Percentiles rank a stretch among this genome's conserved stretches.
These are phyloP conservation scores for Ethmia dodecea DNA, from an alignment of 2,888 invertebrate genomes.

Conservation along the genomic window DNA sequence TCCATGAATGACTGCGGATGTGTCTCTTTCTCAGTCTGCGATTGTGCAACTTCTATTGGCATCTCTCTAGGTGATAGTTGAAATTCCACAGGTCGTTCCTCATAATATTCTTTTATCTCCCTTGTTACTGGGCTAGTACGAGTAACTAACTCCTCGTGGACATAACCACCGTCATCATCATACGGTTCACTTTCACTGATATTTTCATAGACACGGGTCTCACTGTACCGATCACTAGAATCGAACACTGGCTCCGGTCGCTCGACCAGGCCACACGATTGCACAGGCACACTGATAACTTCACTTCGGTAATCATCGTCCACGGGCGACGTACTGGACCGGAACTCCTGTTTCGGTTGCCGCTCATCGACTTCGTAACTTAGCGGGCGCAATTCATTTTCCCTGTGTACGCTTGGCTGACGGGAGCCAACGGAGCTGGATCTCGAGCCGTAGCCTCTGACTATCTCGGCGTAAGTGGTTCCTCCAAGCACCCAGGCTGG, in stretches of 20 bases:
- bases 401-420: conserved; percentile 32
- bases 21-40: conserved; percentile 12
- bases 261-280: conserved; percentile 37
- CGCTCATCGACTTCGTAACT: too few species aligned
- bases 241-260: conserved; percentile 28
- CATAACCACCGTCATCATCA: conserved; percentile 37
- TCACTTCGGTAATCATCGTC: conserved; percentile 29
- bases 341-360: conserved; percentile 15
- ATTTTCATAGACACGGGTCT: conserved; percentile 40
- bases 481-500: conserved; percentile 86
- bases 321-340: conserved; percentile 16
- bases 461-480: conserved; percentile 88
- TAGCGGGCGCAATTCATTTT: too few species aligned
- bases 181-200: conserved; percentile 57
- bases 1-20: conserved; percentile 16
- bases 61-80: conserved; percentile 26
- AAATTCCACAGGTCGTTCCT: conserved; percentile 25
- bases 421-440: conserved; percentile 49
- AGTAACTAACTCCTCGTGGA: conserved; percentile 23
- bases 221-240: conserved; percentile 37
- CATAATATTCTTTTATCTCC: conserved; percentile 24
- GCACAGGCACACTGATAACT: conserved; percentile 32
- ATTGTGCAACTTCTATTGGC: conserved; percentile 11
- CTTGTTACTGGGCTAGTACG: conserved; percentile 15
- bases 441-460: conserved; percentile 78